A percentile compares a stretch with the other conserved stretches of the same genome.
Conservation (phyloP, 2,888 invertebrate species). For the Cantharis lateralis region DNA sequence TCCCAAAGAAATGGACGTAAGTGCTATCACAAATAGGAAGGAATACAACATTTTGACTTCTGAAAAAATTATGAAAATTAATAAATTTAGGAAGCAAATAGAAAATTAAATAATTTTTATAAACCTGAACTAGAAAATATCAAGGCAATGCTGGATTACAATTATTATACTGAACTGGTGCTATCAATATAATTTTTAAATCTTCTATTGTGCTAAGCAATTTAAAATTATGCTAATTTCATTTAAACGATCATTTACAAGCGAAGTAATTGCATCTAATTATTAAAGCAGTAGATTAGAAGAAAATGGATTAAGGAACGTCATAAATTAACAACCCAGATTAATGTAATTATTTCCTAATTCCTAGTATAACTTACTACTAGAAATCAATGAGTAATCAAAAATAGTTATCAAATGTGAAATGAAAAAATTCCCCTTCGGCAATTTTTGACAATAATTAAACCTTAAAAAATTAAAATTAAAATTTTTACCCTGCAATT, state of each 20-base stretch:
- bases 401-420: neutral
- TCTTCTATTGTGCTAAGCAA: neutral
- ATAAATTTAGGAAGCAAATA: neutral
- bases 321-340: neutral
- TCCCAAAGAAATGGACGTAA: conserved; percentile 30
- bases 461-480: neutral
- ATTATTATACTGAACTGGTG: neutral
- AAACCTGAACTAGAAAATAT: neutral
- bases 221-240: neutral
- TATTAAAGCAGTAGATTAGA: neutral
- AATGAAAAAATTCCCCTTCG: neutral
- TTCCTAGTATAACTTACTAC: neutral
- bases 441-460: neutral
- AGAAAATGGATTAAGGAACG: neutral
- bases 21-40: neutral
- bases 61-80: neutral
- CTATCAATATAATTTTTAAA: neutral
- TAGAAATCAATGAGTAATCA: neutral
- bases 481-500: neutral
- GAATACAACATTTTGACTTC: neutral
- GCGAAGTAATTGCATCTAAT: neutral
- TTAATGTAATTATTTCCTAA: neutral
- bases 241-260: neutral
- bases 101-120: neutral
- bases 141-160: neutral